Percentiles rank a stretch among this genome's conserved stretches.
Conservation (phyloP, 2,888 invertebrate genomes). For the Andrena hattorfiana region DNA sequence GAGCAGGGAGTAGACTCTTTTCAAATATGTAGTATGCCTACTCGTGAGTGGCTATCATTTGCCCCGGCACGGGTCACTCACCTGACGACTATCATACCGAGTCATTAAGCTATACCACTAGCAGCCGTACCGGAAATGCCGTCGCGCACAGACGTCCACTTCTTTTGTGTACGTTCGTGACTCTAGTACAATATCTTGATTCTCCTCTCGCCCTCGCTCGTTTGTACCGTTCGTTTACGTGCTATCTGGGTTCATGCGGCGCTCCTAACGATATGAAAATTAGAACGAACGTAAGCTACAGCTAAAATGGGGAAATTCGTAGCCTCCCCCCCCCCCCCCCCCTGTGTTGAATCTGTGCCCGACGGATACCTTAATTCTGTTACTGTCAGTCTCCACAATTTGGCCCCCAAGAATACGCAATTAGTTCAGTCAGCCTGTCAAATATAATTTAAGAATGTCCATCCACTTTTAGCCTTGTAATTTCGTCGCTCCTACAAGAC, state of each 20-base stretch:
- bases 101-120: constrained; percentile 74
- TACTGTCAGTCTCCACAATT: too few species aligned
- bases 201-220: constrained; percentile 18
- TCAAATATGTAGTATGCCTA: constrained; percentile 27
- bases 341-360: neutral
- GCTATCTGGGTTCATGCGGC: neutral
- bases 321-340: too few species aligned
- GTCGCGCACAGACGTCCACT: constrained; percentile 57
- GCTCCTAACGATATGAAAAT: constrained; percentile 10
- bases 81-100: constrained; percentile 76
- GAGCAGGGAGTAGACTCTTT: constrained; percentile 24
- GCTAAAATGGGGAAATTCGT: neutral
- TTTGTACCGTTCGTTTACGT: constrained; percentile 25
- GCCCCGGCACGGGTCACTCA: constrained; percentile 77
- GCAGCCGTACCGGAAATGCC: constrained; percentile 70
- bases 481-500: neutral
- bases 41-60: constrained; percentile 72
- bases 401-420: too few species aligned
- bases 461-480: neutral
- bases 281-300: constrained; percentile 3
- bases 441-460: neutral
- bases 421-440: too few species aligned
- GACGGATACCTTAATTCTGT: too few species aligned
- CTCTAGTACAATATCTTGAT: constrained; percentile 47
- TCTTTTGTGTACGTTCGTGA: constrained; percentile 67